These are phyloP conservation scores for Dryobotodes eremita DNA, from an alignment of 2,888 invertebrate species.

Conservation along the genomic window DNA sequence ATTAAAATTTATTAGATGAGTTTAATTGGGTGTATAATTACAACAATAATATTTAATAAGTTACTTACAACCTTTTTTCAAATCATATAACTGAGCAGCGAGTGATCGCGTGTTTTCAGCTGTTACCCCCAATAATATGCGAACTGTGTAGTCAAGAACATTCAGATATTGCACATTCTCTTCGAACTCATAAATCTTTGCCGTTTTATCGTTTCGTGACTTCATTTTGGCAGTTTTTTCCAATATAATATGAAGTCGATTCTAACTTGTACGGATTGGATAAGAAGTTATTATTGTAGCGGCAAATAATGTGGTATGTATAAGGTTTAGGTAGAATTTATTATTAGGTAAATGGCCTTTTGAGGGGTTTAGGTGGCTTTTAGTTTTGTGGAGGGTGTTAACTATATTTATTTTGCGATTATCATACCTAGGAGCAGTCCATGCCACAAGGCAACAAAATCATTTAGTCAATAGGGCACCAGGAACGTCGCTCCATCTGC, in stretches of 20 bases:
- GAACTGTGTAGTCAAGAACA: slow-evolving; percentile 52
- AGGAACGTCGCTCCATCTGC: too few species aligned
- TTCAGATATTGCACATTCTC: slow-evolving; percentile 66
- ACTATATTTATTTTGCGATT: too few species aligned
- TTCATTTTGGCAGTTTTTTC: slow-evolving; percentile 66
- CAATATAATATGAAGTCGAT: slow-evolving; percentile 67
- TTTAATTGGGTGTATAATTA: too few species aligned
- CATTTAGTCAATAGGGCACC: too few species aligned
- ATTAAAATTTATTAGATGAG: too few species aligned
- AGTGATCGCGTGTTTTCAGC: slow-evolving; percentile 49
- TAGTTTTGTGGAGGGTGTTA: neutral
- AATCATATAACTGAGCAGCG: slow-evolving; percentile 9
- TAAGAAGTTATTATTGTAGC: slow-evolving; percentile 54
- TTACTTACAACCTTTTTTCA: slow-evolving; percentile 13
- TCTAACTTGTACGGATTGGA: slow-evolving; percentile 52
- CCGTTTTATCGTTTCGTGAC: slow-evolving; percentile 66
- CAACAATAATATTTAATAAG: too few species aligned
- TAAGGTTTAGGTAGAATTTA: neutral
- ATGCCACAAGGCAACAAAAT: neutral
- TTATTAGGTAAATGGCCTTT: neutral
- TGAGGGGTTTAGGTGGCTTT: neutral
- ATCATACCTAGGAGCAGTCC: too few species aligned
- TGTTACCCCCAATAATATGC: slow-evolving; percentile 57
- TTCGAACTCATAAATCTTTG: slow-evolving; percentile 64
- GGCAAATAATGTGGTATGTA: slow-evolving; percentile 31